phyloP scores from a whole-genome alignment of 1,140 invertebrate species.

The Macrosteles quadrilineatus region DNA sequence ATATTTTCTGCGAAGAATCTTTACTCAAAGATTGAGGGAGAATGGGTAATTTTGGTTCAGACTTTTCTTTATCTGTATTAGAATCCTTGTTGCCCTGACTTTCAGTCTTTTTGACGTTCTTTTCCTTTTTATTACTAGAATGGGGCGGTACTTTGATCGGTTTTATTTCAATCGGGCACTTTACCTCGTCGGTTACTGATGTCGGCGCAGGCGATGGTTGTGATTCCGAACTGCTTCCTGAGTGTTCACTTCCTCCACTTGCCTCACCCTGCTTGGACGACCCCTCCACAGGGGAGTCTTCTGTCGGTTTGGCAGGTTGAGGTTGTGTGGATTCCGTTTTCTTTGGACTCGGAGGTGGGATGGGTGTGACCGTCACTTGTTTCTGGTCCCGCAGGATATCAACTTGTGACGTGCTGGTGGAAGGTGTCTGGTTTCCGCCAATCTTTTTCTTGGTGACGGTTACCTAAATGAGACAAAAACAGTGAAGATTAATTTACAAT shows the following conservation, averaged over 20 bases:
- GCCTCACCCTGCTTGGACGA: no score
- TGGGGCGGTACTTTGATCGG: not conserved
- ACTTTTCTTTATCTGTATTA: not conserved
- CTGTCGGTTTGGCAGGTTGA: no score
- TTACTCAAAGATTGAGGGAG: not conserved
- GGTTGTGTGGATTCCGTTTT: not conserved
- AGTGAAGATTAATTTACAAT: no score
- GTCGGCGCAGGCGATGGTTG: no score
- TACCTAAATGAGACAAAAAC: conserved; percentile 16
- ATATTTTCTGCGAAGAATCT: not conserved
- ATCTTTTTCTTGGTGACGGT: conserved; percentile 33
- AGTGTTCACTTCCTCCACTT: not conserved
- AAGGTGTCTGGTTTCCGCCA: not conserved
- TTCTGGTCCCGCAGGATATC: conserved; percentile 2
- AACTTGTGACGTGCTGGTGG: conserved; percentile 10
- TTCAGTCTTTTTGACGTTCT: not conserved
- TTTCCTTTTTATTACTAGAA: not conserved
- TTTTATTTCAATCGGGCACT: conserved; percentile 4
- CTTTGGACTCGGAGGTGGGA: conserved; percentile 14
- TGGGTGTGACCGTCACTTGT: not conserved
- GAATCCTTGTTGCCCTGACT: not conserved
- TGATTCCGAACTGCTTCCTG: no score
- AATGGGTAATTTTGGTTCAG: not conserved
- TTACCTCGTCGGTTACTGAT: no score
- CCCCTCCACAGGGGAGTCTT: no score